phyloP scores from a whole-genome alignment of 2,113 vertebrate species.

The Spermophilus dauricus region DNA sequence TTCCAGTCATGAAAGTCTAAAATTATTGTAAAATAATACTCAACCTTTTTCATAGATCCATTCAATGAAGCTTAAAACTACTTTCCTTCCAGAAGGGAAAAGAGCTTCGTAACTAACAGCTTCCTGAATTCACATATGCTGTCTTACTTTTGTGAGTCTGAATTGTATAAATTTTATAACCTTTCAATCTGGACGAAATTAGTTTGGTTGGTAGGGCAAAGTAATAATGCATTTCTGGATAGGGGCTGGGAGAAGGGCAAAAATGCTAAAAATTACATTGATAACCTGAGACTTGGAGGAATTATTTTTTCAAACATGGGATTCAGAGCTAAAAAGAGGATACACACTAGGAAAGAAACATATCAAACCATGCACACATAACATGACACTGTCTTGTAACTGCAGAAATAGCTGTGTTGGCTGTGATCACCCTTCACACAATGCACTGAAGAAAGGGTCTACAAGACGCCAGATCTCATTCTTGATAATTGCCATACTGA shows the following conservation, averaged over 20 bases:
- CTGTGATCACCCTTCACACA: accelerated
- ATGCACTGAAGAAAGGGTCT: neutral
- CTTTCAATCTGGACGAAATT: constrained; percentile 71
- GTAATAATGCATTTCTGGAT: constrained; percentile 50
- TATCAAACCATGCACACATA: neutral
- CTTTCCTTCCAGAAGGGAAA: constrained; percentile 72
- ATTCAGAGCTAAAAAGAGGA: constrained; percentile 3
- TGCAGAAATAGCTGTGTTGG: neutral
- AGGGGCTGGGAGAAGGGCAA: neutral
- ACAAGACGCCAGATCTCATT: too few relatives aligned
- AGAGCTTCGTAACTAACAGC: constrained; percentile 40
- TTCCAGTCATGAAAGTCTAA: constrained; percentile 83
- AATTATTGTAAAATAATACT: constrained; percentile 83
- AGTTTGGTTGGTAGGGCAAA: constrained; percentile 53
- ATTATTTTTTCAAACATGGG: constrained; percentile 12
- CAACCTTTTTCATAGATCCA: constrained; percentile 68
- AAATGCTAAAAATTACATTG: neutral
- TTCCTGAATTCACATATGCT: constrained; percentile 69
- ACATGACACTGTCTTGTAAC: neutral
- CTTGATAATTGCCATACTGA: too few relatives aligned
- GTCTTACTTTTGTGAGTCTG: constrained; percentile 64
- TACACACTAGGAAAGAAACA: neutral
- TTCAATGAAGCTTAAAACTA: constrained; percentile 76
- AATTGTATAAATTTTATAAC: constrained; percentile 53
- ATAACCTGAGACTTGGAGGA: neutral